These are phyloP conservation scores for Lampris incognitus DNA, from an alignment of 2,113 vertebrate species.

Conservation along the genomic window DNA sequence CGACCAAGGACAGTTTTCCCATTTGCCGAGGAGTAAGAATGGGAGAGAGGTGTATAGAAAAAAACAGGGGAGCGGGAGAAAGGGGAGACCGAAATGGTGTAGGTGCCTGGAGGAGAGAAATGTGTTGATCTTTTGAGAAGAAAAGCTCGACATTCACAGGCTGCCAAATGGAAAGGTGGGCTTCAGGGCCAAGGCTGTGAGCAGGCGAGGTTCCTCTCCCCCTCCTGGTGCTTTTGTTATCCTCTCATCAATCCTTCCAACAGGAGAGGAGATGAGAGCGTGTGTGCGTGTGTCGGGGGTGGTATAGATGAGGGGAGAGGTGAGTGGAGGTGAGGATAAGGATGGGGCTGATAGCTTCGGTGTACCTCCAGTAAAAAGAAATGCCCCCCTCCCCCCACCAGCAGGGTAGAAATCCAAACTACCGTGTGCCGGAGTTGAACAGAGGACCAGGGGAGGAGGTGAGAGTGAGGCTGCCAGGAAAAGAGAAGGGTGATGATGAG, in stretches of 20 bases:
- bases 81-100: constrained; percentile 78
- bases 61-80: constrained; percentile 74
- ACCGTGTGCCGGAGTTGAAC: constrained; percentile 36
- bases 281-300: constrained; percentile 18
- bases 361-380: constrained; percentile 86
- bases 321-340: constrained; percentile 18
- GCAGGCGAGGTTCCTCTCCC: constrained; percentile 57
- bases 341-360: constrained; percentile 67
- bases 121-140: constrained; percentile 80
- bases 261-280: too few species aligned
- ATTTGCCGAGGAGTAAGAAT: constrained; percentile 80
- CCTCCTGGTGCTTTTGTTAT: constrained; percentile 64
- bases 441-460: constrained; percentile 51
- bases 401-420: constrained; percentile 14
- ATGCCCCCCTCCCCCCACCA: constrained; percentile 61
- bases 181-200: constrained; percentile 64
- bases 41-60: constrained; percentile 84
- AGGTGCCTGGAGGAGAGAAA: constrained; percentile 67
- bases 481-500: constrained; percentile 88
- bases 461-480: constrained; percentile 68
- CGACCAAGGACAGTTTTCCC: constrained; percentile 84
- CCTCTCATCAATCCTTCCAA: constrained; percentile 63
- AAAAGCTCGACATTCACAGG: constrained; percentile 67
- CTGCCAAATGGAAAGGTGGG: constrained; percentile 79
- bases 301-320: constrained; percentile 37